Evolutionary conservation across 2,113 vertebrate species (phyloP).

Genomic region (Indicator maculatus): DNA sequence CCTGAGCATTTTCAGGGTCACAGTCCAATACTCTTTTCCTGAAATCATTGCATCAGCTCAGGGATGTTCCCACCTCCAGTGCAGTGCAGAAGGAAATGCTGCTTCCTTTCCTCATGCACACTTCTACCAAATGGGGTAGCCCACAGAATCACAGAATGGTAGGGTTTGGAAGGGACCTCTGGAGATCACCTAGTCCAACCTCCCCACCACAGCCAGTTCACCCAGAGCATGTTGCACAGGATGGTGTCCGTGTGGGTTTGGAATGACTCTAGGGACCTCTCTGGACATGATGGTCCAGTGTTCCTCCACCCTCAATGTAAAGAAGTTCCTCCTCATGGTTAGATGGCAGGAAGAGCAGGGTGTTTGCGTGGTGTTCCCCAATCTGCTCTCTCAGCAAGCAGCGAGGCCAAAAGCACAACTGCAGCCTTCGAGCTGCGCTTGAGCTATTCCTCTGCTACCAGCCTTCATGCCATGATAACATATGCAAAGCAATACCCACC

Average conservation of each 20-base stretch:
- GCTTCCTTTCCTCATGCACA: accelerated
- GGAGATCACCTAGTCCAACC: too few relatives aligned
- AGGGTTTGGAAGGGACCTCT: too few relatives aligned
- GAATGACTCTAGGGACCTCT: too few relatives aligned
- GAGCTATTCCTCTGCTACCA: background rate
- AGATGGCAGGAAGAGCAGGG: background rate
- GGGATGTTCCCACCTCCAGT: background rate
- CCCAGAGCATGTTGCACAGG: too few relatives aligned
- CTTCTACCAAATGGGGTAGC: background rate
- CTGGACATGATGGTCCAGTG: too few relatives aligned
- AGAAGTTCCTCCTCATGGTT: too few relatives aligned
- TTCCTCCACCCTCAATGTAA: too few relatives aligned
- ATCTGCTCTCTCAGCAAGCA: background rate
- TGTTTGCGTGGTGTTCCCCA: background rate
- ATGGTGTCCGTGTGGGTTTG: too few relatives aligned
- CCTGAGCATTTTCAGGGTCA: background rate
- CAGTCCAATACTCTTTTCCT: background rate
- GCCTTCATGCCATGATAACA: background rate
- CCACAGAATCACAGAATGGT: background rate
- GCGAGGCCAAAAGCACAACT: background rate
- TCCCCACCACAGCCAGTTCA: too few relatives aligned
- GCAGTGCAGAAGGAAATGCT: background rate
- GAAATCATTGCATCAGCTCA: background rate
- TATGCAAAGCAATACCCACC: background rate
- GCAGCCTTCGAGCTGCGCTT: background rate